Conservation (phyloP, 2,888 invertebrate genomes). For the Omphaloscelis lunosa region DNA sequence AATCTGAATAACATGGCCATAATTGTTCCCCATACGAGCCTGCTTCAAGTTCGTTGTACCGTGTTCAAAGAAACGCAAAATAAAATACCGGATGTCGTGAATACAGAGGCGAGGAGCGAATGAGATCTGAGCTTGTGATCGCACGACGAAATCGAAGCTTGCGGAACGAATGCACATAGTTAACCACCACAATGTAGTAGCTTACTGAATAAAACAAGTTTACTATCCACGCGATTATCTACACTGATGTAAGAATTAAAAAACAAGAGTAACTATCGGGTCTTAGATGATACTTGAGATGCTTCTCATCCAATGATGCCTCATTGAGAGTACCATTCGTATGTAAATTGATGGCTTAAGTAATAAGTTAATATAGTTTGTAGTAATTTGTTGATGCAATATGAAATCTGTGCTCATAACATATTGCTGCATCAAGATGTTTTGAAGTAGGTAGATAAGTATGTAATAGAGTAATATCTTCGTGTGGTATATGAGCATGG, state of each 20-base stretch:
- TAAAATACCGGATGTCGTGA: conserved; percentile 85
- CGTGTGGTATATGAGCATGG: background rate
- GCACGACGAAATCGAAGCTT: conserved; percentile 77
- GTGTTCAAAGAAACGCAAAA: conserved; percentile 75
- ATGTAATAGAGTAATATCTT: conserved; percentile 29
- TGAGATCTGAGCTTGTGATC: conserved; percentile 79
- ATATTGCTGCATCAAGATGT: conserved; percentile 22
- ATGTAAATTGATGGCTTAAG: conserved; percentile 20
- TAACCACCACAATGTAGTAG: conserved; percentile 68
- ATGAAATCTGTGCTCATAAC: conserved; percentile 24
- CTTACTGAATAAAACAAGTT: conserved; percentile 68
- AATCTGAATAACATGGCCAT: conserved; percentile 59
- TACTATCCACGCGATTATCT: conserved; percentile 55
- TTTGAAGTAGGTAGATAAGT: conserved; percentile 15
- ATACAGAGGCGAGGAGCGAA: conserved; percentile 76
- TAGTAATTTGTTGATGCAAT: conserved; percentile 42
- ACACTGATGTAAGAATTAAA: conserved; percentile 54
- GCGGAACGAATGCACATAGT: conserved; percentile 80
- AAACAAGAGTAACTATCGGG: conserved; percentile 49
- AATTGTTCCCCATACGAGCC: conserved; percentile 67
- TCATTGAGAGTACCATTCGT: conserved; percentile 31
- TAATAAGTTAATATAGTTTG: conserved; percentile 17
- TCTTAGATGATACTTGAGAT: conserved; percentile 10
- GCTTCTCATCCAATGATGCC: conserved; percentile 20
- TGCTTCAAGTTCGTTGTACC: conserved; percentile 71